phyloP scores from a whole-genome alignment of 2,113 vertebrate species.

The Laticauda colubrina region DNA sequence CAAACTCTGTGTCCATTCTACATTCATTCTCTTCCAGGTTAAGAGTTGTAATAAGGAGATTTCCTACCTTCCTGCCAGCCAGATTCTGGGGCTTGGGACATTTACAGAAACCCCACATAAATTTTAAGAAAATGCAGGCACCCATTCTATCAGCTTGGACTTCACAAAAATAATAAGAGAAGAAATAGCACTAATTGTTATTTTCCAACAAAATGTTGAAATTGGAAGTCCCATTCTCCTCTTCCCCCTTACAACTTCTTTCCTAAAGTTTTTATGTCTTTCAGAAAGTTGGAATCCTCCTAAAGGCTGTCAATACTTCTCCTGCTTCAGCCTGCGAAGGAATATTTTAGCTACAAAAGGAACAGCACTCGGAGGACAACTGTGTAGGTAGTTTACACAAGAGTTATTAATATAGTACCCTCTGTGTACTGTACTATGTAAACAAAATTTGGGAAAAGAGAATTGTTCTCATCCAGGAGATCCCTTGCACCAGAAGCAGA shows the following conservation, averaged over 20 bases:
- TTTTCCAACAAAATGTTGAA: background rate
- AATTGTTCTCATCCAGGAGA: background rate
- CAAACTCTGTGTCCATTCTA: background rate
- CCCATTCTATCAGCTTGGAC: background rate
- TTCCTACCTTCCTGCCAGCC: background rate
- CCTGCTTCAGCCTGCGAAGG: background rate
- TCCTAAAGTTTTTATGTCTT: background rate
- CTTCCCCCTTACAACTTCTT: background rate
- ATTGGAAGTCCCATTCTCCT: background rate
- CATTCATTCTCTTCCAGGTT: background rate
- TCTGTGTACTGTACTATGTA: background rate
- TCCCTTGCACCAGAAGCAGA: background rate
- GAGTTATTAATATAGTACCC: background rate
- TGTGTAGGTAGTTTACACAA: background rate
- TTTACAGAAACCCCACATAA: background rate
- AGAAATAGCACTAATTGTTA: background rate
- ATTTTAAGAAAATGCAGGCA: background rate
- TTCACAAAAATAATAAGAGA: background rate
- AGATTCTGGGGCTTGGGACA: background rate
- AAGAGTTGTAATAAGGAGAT: background rate
- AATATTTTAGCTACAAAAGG: slow-evolving; percentile 2
- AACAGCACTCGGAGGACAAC: background rate
- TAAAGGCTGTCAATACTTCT: background rate
- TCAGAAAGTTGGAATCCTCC: background rate
- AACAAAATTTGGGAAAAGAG: background rate